Evolutionary conservation across 1,140 invertebrate genomes (phyloP), one percentile per base, ranked within the genome.

Genomic region (Telenomus remus): DNA sequence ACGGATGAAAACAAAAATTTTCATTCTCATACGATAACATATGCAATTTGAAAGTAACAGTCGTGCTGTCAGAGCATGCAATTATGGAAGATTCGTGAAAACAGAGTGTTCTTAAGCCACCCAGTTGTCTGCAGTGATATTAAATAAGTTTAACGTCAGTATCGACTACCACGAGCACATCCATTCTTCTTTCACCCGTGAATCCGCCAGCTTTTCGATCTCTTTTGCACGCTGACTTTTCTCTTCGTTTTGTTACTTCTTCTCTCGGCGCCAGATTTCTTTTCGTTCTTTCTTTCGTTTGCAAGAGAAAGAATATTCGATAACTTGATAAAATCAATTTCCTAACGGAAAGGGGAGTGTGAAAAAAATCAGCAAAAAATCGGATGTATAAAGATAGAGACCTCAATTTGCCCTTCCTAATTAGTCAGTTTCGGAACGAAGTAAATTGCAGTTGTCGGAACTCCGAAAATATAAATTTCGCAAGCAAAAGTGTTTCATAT

Each of bases 291-390:
- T 50, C 49, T 48, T 60, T 49, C 49, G 49, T 61, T 56, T 61
- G 66, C 46, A 33, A 54, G 19, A 63, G 55, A 59, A 59, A 48
- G 39, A 42, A 59, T 59, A 64, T 57, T 60, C 65, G 73, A 70
- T 70, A 76, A 76, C 72, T 76, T 47, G 73, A 70, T 76, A 76
- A 76, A 76, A 76, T 76, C 65, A 76, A 76, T 76, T 76, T 70
- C 65, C 55, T 49, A 60, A 57, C 57, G 35, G 54, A 50, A 59
- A 54, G 54, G 64, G 56, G 37, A 56, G 42, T 14, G 50, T 12
- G 37, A 15, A 54, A 33, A 10, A 60, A 43, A 54, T 33, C 8
- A 14, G 7, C 15, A 39, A 55, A 15, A 35, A 47, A 16, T 27
- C 13, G 4, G 9, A 46, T 54, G 47, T 48, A 69, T 59, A 48